phyloP scores from a whole-genome alignment of 2,113 vertebrate species.

The Aspiorhynchus laticeps region DNA sequence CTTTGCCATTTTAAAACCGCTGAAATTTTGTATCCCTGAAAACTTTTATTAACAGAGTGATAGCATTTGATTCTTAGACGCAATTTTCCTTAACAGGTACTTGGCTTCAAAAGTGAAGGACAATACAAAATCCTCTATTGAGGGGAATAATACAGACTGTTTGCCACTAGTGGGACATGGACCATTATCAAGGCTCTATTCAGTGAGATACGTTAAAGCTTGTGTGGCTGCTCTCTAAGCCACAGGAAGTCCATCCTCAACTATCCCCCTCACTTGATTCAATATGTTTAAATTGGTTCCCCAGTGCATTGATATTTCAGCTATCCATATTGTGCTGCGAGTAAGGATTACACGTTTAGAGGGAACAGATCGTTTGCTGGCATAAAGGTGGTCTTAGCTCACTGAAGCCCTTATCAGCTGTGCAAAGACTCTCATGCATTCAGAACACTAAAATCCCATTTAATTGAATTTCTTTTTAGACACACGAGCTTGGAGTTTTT shows the following conservation, averaged over 20 bases:
- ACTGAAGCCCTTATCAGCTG: slow-evolving; percentile 91
- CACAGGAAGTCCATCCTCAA: slow-evolving; percentile 83
- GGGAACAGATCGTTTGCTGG: slow-evolving; percentile 85
- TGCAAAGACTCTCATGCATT: slow-evolving; percentile 95
- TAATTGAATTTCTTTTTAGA: slow-evolving; percentile 99
- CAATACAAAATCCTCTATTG: slow-evolving; percentile 25
- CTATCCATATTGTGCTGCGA: slow-evolving; percentile 89
- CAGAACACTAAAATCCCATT: slow-evolving; percentile 99
- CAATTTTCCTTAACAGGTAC: slow-evolving; percentile 37
- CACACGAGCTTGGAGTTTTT: slow-evolving; percentile 95
- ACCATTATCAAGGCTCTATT: slow-evolving; percentile 69
- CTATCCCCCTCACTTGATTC: slow-evolving; percentile 83
- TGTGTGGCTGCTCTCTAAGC: slow-evolving; percentile 83
- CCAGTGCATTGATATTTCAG: slow-evolving; percentile 91
- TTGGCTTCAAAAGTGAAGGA: slow-evolving; percentile 1
- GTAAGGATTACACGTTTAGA: slow-evolving; percentile 96
- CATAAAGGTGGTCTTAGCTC: slow-evolving; percentile 85
- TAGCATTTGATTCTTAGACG: neutral
- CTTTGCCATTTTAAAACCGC: neutral
- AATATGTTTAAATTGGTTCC: slow-evolving; percentile 96
- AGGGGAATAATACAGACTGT: slow-evolving; percentile 54
- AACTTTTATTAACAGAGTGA: neutral
- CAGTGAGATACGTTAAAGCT: slow-evolving; percentile 60
- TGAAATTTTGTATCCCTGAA: neutral
- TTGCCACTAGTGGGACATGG: slow-evolving; percentile 58